Evolutionary conservation across 2,888 invertebrate species (phyloP).

Genomic region (Teleogryllus oceanicus): DNA sequence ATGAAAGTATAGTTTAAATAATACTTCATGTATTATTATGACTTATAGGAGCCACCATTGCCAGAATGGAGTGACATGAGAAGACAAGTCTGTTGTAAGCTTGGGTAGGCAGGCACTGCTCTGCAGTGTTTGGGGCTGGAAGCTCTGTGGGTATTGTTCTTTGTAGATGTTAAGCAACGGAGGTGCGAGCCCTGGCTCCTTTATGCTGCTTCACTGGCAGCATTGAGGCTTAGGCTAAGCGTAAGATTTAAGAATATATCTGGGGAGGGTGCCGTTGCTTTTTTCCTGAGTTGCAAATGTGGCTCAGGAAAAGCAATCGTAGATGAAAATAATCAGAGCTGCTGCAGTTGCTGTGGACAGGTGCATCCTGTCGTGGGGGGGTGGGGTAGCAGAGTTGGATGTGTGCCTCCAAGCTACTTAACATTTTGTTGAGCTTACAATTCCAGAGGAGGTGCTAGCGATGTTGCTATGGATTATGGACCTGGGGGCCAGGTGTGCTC

Average conservation of each 20-base stretch:
- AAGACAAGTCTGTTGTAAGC: neutral
- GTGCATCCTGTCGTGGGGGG: constrained; percentile 31
- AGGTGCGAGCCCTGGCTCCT: constrained; percentile 11
- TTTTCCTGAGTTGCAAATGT: neutral
- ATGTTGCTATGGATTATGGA: constrained; percentile 29
- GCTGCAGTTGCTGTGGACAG: constrained; percentile 27
- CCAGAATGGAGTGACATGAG: constrained; percentile 18
- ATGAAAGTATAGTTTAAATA: constrained; percentile 18
- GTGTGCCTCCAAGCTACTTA: constrained; percentile 34
- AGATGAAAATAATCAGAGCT: constrained; percentile 22
- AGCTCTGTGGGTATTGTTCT: neutral
- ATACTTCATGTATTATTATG: constrained; percentile 18
- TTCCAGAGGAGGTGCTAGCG: constrained; percentile 36
- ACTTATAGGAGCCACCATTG: constrained; percentile 18
- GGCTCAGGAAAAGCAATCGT: neutral
- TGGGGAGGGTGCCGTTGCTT: neutral
- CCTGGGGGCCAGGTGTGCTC: constrained; percentile 36
- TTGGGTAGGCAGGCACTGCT: constrained; percentile 1
- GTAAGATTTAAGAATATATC: neutral
- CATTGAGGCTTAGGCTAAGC: neutral
- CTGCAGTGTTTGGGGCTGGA: constrained; percentile 11
- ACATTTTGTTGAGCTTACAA: constrained; percentile 38
- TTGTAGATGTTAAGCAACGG: neutral
- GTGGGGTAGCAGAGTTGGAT: constrained; percentile 29
- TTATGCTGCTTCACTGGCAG: neutral